phyloP scores from a whole-genome alignment of 2,113 vertebrate genomes.

The Asarcornis scutulata region DNA sequence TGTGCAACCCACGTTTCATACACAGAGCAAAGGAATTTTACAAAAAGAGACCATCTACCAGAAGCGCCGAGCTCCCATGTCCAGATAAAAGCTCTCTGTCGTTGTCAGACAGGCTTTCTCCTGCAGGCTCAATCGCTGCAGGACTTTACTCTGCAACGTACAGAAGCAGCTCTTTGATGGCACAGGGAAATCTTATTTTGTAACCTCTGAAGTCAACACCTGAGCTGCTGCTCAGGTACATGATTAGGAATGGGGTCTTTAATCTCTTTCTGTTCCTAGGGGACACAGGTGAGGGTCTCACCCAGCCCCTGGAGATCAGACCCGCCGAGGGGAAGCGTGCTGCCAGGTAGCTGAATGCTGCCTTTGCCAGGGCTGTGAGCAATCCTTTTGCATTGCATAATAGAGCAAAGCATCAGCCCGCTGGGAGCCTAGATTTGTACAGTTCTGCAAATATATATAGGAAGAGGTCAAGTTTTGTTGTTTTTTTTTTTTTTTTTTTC shows the following conservation, averaged over 20 bases:
- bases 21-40: neutral
- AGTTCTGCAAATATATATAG: constrained; percentile 16
- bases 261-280: neutral
- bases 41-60: neutral
- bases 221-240: neutral
- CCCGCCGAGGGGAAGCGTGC: neutral
- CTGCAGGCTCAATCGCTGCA: neutral
- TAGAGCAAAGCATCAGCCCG: neutral
- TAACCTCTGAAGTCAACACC: neutral
- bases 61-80: neutral
- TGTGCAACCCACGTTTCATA: neutral
- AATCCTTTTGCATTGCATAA: neutral
- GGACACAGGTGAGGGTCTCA: neutral
- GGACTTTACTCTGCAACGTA: neutral
- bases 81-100: neutral
- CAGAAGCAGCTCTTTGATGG: neutral
- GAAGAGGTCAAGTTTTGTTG: neutral
- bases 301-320: neutral
- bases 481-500: neutral
- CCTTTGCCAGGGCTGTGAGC: neutral
- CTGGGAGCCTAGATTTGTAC: constrained; percentile 32
- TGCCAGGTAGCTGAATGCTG: neutral
- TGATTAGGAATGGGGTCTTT: neutral
- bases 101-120: neutral
- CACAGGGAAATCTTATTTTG: neutral